Conservation (phyloP, 2,113 vertebrate species). For the Tursiops truncatus region DNA sequence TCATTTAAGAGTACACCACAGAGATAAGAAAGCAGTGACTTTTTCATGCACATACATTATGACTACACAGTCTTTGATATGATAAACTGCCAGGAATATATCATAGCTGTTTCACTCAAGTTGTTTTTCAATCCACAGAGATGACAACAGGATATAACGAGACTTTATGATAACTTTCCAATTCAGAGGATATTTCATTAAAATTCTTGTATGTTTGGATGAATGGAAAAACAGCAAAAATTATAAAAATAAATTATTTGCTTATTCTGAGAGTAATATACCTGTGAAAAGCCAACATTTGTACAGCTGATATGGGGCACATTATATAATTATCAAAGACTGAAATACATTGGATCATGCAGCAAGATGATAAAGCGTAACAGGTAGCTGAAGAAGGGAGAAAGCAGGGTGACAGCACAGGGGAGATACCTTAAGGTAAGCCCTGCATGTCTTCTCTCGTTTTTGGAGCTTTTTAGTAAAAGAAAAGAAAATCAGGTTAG, state of each 20-base stretch:
- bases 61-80: constrained; percentile 87
- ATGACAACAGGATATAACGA: constrained; percentile 56
- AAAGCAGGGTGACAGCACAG: constrained; percentile 89
- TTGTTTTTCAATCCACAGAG: constrained; percentile 65
- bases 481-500: constrained; percentile 90
- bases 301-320: constrained; percentile 85
- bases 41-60: constrained; percentile 83
- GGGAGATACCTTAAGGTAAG: constrained; percentile 99
- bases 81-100: constrained; percentile 80
- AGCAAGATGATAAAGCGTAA: constrained; percentile 87
- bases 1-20: constrained; percentile 73
- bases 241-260: constrained; percentile 70
- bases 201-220: constrained; percentile 75
- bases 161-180: constrained; percentile 74
- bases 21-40: constrained; percentile 76
- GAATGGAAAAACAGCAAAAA: constrained; percentile 69
- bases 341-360: constrained; percentile 87
- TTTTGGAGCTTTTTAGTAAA: constrained; percentile 98
- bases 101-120: constrained; percentile 73
- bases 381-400: constrained; percentile 84
- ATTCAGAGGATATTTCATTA: constrained; percentile 75
- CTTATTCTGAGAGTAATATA: constrained; percentile 78
- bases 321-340: constrained; percentile 89
- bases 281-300: constrained; percentile 84
- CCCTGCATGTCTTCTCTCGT: constrained; percentile 99